phyloP scores from a whole-genome alignment of 2,888 invertebrate genomes.

The Plemyria rubiginata region DNA sequence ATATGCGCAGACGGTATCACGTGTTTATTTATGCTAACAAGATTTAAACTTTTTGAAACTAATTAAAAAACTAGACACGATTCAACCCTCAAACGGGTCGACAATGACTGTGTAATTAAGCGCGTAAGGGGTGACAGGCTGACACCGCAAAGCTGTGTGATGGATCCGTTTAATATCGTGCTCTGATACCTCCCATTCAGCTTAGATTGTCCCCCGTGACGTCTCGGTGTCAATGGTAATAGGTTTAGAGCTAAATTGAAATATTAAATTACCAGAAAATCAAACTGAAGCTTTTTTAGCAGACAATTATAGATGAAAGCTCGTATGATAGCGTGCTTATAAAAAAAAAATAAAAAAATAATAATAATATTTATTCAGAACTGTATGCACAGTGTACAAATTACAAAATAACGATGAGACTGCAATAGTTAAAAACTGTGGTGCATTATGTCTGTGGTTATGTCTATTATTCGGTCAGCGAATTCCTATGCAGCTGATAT shows the following conservation, averaged over 20 bases:
- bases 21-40: conserved; percentile 10
- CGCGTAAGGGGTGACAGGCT: conserved; percentile 78
- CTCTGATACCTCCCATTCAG: conserved; percentile 54
- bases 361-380: too few species aligned
- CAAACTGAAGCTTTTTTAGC: background rate
- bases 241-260: conserved; percentile 34
- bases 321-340: too few species aligned
- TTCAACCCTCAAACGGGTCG: conserved; percentile 52
- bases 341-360: too few species aligned
- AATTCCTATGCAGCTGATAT: too few species aligned
- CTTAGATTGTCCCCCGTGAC: conserved; percentile 51
- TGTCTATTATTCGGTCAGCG: too few species aligned
- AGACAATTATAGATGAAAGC: background rate
- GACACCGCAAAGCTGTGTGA: conserved; percentile 81
- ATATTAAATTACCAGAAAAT: conserved; percentile 2
- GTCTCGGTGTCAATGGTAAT: conserved; percentile 58
- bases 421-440: too few species aligned
- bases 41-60: conserved; percentile 39
- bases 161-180: conserved; percentile 81
- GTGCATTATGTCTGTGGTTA: too few species aligned
- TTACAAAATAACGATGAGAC: too few species aligned
- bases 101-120: conserved; percentile 82
- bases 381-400: too few species aligned
- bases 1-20: too few species aligned
- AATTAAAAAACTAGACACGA: conserved; percentile 65